Evolutionary conservation across 2,113 vertebrate genomes (phyloP).

Genomic region (Quiscalus mexicanus): DNA sequence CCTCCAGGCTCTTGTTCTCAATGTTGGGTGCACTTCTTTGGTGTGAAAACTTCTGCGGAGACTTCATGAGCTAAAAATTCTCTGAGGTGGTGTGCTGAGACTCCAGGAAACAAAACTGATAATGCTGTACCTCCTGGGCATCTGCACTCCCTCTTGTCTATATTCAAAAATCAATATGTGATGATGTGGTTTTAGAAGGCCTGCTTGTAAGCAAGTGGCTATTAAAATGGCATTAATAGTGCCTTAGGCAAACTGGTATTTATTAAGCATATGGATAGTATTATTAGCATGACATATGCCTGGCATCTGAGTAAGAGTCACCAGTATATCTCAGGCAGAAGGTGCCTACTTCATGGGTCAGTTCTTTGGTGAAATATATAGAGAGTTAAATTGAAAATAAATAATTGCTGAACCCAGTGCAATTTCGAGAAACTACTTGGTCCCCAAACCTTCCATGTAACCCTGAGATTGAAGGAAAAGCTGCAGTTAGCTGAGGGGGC

Average conservation of each 20-base stretch:
- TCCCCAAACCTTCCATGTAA: neutral
- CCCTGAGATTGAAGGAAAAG: neutral
- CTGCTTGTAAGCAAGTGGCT: neutral
- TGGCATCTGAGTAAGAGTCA: neutral
- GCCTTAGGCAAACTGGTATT: neutral
- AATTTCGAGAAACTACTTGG: neutral
- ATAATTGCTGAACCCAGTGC: neutral
- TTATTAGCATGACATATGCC: neutral
- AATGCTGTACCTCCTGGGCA: neutral
- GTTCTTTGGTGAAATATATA: neutral
- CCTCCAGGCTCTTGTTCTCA: slow-evolving; percentile 21
- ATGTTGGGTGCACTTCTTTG: neutral
- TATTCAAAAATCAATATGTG: neutral
- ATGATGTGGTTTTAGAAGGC: neutral
- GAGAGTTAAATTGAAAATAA: neutral
- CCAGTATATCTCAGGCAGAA: neutral
- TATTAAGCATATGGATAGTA: neutral
- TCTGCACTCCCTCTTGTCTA: neutral
- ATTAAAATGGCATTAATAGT: neutral
- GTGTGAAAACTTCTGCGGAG: neutral
- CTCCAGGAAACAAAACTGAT: neutral
- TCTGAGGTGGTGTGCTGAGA: neutral
- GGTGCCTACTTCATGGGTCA: neutral
- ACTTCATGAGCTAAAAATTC: slow-evolving; percentile 3
- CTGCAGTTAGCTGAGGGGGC: neutral